A percentile compares a stretch with the other conserved stretches of the same genome.
Evolutionary conservation across 2,113 vertebrate genomes (phyloP).

Genomic region (Scopus umbretta): DNA sequence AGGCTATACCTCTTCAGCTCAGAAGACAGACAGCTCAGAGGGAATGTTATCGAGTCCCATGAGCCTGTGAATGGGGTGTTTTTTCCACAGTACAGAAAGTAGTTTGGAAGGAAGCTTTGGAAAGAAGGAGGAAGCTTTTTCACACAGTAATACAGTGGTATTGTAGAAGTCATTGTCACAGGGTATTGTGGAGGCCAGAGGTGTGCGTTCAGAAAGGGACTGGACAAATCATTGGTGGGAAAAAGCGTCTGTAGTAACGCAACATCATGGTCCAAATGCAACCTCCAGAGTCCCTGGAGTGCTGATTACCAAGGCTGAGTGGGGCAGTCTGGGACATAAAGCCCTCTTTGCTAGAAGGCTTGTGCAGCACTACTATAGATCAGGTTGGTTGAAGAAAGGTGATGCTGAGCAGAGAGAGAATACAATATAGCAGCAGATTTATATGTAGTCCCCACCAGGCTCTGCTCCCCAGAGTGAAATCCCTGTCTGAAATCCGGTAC

Average conservation of each 20-base stretch:
- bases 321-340: not conserved
- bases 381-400: not conserved
- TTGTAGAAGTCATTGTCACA: not conserved
- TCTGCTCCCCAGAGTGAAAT: not conserved
- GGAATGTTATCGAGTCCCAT: rapidly evolving
- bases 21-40: not conserved
- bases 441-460: rapidly evolving
- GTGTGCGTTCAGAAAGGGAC: not conserved
- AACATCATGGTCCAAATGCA: not conserved
- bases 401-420: not conserved
- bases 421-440: not conserved
- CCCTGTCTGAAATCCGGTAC: not conserved
- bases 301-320: not conserved
- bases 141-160: too few relatives aligned
- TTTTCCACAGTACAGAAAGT: not conserved
- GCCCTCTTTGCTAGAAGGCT: not conserved
- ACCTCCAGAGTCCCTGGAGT: not conserved
- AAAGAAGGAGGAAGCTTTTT: not conserved
- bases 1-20: not conserved
- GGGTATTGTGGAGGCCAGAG: not conserved
- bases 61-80: not conserved
- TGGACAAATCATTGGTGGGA: not conserved
- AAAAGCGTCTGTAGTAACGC: not conserved
- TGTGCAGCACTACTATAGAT: not conserved
- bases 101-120: not conserved